Percentiles rank a stretch among this genome's conserved stretches.
These are phyloP conservation scores for Orthosia cruda DNA, from an alignment of 2,888 invertebrate genomes.

Conservation along the genomic window DNA sequence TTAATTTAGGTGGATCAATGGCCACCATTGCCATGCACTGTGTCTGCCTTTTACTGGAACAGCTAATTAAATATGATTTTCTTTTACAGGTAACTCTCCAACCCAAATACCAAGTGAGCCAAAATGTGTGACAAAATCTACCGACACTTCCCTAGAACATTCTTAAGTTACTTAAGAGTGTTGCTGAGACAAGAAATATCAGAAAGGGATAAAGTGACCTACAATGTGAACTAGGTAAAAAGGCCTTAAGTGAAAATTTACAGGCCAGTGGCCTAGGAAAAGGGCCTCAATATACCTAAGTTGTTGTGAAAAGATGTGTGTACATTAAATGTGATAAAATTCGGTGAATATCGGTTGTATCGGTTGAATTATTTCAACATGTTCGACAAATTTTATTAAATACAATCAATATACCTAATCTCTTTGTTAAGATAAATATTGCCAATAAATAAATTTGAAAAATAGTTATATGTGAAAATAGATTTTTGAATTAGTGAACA, in stretches of 20 bases:
- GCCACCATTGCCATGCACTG: neutral
- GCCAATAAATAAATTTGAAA: too few relatives aligned
- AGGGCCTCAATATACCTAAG: too few relatives aligned
- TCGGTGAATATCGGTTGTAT: too few relatives aligned
- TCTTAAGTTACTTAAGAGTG: conserved; percentile 75
- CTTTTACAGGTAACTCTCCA: conserved; percentile 74
- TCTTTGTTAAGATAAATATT: too few relatives aligned
- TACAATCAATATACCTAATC: too few relatives aligned
- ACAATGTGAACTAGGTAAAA: conserved; percentile 31
- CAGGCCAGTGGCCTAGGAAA: conserved; percentile 18
- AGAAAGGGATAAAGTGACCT: conserved; percentile 38
- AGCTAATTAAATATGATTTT: neutral
- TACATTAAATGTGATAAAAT: conserved; percentile 51
- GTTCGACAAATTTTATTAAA: too few relatives aligned
- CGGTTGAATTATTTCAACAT: too few relatives aligned
- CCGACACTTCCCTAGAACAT: conserved; percentile 78
- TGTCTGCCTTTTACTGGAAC: neutral
- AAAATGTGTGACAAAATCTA: conserved; percentile 79
- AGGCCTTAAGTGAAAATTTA: conserved; percentile 26
- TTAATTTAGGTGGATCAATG: too few relatives aligned
- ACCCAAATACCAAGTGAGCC: conserved; percentile 74
- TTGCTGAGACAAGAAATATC: conserved; percentile 70
- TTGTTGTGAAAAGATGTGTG: too few relatives aligned
- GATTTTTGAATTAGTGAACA: too few relatives aligned
- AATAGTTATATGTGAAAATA: too few relatives aligned